phyloP scores from a whole-genome alignment of 1,140 invertebrate genomes.

The Odontomachus brunneus region DNA sequence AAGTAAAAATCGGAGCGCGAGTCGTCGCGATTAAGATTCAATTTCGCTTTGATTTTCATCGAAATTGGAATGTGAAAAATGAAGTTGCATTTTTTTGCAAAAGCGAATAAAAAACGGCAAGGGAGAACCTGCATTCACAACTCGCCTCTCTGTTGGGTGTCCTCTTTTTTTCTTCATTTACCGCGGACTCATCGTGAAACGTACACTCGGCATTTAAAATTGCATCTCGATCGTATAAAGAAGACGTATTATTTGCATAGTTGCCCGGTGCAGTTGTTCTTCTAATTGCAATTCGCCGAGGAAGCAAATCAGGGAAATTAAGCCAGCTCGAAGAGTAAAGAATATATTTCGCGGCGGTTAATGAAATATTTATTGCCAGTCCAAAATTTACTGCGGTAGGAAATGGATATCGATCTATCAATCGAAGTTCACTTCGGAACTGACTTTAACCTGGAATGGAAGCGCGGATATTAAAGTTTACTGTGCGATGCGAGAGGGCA shows the following conservation, averaged over 20 bases:
- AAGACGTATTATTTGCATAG: slow-evolving; percentile 22
- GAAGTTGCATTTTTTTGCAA: background rate
- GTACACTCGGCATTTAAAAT: slow-evolving; percentile 6
- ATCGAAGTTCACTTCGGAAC: slow-evolving; percentile 38
- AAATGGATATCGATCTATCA: slow-evolving; percentile 49
- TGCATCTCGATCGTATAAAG: slow-evolving; percentile 29
- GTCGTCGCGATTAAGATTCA: background rate
- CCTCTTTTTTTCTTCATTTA: background rate
- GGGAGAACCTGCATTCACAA: too few species aligned
- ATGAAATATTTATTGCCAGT: slow-evolving; percentile 54
- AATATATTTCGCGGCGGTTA: slow-evolving; percentile 35
- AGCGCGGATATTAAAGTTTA: slow-evolving; percentile 50
- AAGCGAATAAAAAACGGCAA: background rate
- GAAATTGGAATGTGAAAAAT: background rate
- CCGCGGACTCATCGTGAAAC: background rate
- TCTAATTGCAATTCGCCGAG: slow-evolving; percentile 29
- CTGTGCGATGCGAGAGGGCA: background rate
- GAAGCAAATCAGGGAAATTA: slow-evolving; percentile 52
- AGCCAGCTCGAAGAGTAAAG: slow-evolving; percentile 1
- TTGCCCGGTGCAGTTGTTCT: background rate
- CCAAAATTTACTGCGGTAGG: slow-evolving; percentile 35
- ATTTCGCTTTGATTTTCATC: background rate
- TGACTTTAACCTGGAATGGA: slow-evolving; percentile 12
- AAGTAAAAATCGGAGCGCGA: slow-evolving; percentile 1
- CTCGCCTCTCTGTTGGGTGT: background rate